These are phyloP conservation scores for Pristionchus japonicus DNA, from an alignment of 2,888 invertebrate species.

Conservation along the genomic window DNA sequence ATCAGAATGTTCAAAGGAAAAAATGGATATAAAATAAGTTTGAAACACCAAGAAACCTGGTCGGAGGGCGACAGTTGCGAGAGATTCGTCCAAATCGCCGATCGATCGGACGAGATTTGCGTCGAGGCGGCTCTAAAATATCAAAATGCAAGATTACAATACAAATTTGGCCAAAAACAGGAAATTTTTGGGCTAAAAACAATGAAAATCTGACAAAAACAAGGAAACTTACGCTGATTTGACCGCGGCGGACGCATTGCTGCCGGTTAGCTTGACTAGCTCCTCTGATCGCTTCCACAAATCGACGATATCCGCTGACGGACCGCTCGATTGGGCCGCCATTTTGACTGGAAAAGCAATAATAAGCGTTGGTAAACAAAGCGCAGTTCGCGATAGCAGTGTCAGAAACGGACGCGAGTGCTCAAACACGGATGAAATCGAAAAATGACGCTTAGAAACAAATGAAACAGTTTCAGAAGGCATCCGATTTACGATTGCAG, in stretches of 20 bases:
- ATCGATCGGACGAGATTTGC: slow-evolving; percentile 17
- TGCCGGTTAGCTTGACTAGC: slow-evolving; percentile 27
- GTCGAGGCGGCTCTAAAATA: not conserved
- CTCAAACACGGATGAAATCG: not conserved
- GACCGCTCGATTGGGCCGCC: slow-evolving; percentile 39
- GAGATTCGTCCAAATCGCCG: slow-evolving; percentile 50
- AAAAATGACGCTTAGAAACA: not conserved
- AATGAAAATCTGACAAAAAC: not conserved
- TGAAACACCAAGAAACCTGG: slow-evolving; percentile 47
- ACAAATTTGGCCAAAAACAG: not conserved
- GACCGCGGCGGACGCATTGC: not conserved
- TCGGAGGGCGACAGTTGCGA: slow-evolving; percentile 56
- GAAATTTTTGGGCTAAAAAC: not conserved
- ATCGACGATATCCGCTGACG: slow-evolving; percentile 51
- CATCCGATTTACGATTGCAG: not conserved
- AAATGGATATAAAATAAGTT: too few relatives aligned
- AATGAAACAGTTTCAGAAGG: not conserved
- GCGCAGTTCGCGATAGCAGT: not conserved
- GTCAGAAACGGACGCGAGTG: too few relatives aligned
- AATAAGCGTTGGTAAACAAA: not conserved
- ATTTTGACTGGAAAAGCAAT: slow-evolving; percentile 13
- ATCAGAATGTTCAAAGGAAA: too few relatives aligned
- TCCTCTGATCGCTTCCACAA: slow-evolving; percentile 53
- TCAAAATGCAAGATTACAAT: not conserved
- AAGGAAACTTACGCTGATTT: not conserved